A percentile compares a stretch with the other conserved stretches of the same genome.
Evolutionary conservation across 2,797 vertebrate genomes (phyloP).

Genomic region (Morelia viridis): DNA sequence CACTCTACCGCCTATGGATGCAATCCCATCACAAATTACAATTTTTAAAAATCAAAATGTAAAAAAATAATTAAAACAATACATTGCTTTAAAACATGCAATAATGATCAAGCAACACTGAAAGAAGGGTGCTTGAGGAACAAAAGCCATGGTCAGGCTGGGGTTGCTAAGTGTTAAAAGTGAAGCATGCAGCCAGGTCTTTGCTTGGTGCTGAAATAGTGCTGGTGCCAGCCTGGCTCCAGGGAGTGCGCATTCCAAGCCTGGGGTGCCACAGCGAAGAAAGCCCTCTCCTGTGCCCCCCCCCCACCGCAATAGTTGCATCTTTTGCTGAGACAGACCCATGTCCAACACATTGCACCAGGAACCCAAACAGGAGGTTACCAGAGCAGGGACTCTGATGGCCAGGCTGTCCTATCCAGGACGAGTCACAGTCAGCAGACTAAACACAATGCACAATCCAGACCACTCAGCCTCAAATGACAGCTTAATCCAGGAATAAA

Average conservation of each 20-base stretch:
- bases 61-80: background rate
- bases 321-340: background rate
- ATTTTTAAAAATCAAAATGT: background rate
- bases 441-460: background rate
- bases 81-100: background rate
- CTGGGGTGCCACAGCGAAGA: background rate
- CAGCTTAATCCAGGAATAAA: background rate
- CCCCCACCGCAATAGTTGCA: background rate
- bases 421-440: background rate
- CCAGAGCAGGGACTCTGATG: background rate
- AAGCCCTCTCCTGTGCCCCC: background rate
- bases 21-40: background rate
- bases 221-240: background rate
- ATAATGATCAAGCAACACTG: background rate
- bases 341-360: background rate
- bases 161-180: background rate
- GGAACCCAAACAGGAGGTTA: background rate
- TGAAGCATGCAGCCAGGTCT: background rate
- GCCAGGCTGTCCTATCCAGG: background rate
- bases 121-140: background rate
- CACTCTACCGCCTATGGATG: background rate
- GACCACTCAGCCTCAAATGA: background rate
- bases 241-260: background rate
- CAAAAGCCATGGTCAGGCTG: background rate
- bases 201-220: background rate